Evolutionary conservation across 2,797 vertebrate genomes (phyloP).

Genomic region (Natrix natrix): DNA sequence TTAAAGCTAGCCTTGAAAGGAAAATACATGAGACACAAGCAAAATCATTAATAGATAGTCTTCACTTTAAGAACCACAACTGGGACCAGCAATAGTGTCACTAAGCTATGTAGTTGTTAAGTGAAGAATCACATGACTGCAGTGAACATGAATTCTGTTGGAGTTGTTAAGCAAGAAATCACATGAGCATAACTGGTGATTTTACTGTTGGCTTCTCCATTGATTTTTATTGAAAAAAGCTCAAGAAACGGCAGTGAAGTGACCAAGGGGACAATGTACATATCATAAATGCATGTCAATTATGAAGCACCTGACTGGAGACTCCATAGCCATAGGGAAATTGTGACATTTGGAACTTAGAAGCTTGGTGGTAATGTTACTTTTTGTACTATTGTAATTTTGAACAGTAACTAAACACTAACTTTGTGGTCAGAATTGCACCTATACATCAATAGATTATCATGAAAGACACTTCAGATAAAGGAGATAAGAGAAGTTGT

Average conservation of each 20-base stretch:
- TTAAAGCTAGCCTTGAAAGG: neutral
- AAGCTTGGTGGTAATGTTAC: neutral
- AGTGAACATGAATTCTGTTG: neutral
- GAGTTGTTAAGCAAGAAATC: neutral
- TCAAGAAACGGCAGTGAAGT: neutral
- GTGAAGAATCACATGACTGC: neutral
- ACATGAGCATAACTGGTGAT: neutral
- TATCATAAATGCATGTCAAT: neutral
- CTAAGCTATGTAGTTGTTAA: neutral
- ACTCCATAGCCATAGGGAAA: neutral
- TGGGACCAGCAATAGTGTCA: neutral
- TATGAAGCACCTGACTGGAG: neutral
- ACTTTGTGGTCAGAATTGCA: neutral
- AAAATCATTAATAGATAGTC: neutral
- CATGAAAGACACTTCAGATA: conserved; percentile 10
- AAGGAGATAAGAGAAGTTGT: conserved; percentile 3
- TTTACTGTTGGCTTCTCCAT: neutral
- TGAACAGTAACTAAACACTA: neutral
- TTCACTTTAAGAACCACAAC: neutral
- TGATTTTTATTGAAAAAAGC: neutral
- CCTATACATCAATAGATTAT: conserved; percentile 11
- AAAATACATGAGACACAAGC: neutral
- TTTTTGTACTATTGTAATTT: neutral
- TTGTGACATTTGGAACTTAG: neutral
- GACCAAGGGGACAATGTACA: neutral